Evolutionary conservation across 2,113 vertebrate species (phyloP).

Genomic region (Sylvietta virens): DNA sequence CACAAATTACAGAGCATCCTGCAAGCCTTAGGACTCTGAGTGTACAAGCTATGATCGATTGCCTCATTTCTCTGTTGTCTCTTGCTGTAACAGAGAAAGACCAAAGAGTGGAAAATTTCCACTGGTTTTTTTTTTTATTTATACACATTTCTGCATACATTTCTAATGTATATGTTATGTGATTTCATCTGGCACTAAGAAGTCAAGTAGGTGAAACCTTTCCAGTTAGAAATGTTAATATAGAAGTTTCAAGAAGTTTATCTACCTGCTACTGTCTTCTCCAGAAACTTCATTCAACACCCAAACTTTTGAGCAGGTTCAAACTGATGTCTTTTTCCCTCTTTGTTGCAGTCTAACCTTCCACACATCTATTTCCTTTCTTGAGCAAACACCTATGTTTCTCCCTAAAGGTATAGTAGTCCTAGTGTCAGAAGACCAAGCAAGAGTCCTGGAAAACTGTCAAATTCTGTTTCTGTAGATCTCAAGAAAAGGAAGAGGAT

Average conservation of each 20-base stretch:
- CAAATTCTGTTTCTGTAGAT: background rate
- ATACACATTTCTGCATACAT: background rate
- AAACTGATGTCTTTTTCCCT: background rate
- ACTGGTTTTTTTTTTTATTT: background rate
- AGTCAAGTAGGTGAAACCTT: background rate
- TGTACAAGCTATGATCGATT: background rate
- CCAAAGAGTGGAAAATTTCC: background rate
- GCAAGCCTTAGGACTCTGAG: background rate
- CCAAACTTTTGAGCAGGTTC: background rate
- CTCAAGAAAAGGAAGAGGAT: background rate
- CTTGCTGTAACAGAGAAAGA: background rate
- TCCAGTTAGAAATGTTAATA: background rate
- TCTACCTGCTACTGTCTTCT: background rate
- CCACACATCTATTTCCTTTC: background rate
- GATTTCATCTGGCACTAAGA: background rate
- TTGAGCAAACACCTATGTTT: background rate
- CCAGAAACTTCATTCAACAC: background rate
- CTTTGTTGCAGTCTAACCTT: background rate
- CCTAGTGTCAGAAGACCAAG: background rate
- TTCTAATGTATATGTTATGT: background rate
- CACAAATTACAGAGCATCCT: constrained; percentile 34
- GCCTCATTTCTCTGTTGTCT: constrained; percentile 9
- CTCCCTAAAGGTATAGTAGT: background rate
- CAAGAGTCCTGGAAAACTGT: background rate
- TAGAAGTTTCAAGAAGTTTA: background rate